Conservation (phyloP, 2,797 vertebrate species). For the Liparis tanakae region DNA sequence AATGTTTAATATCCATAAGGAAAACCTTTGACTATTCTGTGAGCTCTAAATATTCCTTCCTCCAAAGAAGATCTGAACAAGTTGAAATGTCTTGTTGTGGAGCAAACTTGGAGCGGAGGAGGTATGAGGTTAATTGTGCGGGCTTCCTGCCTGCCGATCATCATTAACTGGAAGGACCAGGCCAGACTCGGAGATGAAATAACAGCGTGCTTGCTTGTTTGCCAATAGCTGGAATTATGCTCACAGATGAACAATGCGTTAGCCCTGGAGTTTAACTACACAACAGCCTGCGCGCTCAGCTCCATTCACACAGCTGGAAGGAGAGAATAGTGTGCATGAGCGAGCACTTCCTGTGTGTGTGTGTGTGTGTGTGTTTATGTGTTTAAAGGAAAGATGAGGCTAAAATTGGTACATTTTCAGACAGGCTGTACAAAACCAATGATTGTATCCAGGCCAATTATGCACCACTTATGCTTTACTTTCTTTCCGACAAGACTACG, state of each 20-base stretch:
- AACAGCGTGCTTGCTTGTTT: conserved; percentile 28
- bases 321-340: conserved; percentile 35
- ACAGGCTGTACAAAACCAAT: conserved; percentile 1
- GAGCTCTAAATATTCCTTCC: neutral
- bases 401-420: conserved; percentile 30
- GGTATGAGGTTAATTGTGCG: conserved; percentile 39
- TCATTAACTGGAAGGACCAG: conserved; percentile 43
- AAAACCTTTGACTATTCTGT: conserved; percentile 1
- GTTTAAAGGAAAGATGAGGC: conserved; percentile 19
- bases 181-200: conserved; percentile 38
- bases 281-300: conserved; percentile 20
- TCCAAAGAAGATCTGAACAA: conserved; percentile 6
- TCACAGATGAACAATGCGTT: conserved; percentile 37
- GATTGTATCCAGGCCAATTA: conserved; percentile 10
- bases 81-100: conserved; percentile 24
- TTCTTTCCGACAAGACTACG: neutral
- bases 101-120: conserved; percentile 10
- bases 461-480: neutral
- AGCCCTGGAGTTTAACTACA: conserved; percentile 36
- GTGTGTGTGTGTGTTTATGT: neutral
- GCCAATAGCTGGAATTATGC: conserved; percentile 45
- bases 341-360: conserved; percentile 14
- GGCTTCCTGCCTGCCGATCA: conserved; percentile 54
- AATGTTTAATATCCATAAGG: neutral
- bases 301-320: conserved; percentile 38